A percentile compares a stretch with the other conserved stretches of the same genome.
Evolutionary conservation across 2,113 vertebrate genomes (phyloP).

Genomic region (Beaufortia kweichowensis): DNA sequence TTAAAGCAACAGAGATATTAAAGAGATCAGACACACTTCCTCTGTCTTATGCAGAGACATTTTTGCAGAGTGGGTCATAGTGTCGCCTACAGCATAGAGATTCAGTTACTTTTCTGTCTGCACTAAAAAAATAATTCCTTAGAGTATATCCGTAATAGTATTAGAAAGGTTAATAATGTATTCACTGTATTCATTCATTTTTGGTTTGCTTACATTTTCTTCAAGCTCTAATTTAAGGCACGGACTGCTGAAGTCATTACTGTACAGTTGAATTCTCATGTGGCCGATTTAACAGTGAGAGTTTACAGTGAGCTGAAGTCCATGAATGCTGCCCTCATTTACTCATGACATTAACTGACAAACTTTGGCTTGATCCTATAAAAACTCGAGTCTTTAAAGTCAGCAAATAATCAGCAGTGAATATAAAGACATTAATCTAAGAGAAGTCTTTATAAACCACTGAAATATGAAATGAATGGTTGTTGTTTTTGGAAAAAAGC

Average conservation of each 20-base stretch:
- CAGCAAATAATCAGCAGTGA: constrained; percentile 22
- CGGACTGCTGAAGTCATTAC: constrained; percentile 25
- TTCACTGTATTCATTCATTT: constrained; percentile 16
- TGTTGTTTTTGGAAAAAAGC: background rate
- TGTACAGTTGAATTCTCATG: constrained; percentile 5
- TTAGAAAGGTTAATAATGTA: background rate
- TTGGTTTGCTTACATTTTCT: background rate
- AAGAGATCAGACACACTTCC: background rate
- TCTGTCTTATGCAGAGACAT: no score
- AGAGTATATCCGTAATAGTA: background rate
- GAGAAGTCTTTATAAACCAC: constrained; percentile 24
- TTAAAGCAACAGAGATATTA: background rate
- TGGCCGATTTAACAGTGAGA: background rate
- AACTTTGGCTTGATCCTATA: constrained; percentile 47
- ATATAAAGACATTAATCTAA: constrained; percentile 6
- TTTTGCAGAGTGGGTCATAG: no score
- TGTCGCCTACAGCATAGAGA: no score
- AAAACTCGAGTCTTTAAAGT: constrained; percentile 31
- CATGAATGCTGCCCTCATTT: constrained; percentile 19
- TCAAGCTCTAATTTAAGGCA: constrained; percentile 15
- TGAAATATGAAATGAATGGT: constrained; percentile 18
- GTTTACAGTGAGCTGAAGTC: constrained; percentile 23
- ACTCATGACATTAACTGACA: constrained; percentile 37
- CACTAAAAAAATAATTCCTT: no score
- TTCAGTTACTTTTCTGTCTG: no score